These are phyloP conservation scores for Tetragnatha versicolor DNA, from an alignment of 1,140 invertebrate genomes.

Conservation along the genomic window DNA sequence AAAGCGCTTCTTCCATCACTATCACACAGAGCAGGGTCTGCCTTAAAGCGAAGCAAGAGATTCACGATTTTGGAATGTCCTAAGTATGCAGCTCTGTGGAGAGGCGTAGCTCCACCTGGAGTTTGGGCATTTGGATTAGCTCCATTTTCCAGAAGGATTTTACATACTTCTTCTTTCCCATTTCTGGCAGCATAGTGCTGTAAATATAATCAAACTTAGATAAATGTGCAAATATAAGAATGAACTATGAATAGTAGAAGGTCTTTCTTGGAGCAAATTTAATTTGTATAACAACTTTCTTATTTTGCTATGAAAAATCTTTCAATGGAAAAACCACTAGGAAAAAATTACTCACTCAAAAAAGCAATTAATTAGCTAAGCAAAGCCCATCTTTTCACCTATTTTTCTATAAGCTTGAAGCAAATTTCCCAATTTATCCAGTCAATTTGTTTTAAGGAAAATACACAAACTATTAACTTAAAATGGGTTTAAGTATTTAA, in stretches of 20 bases:
- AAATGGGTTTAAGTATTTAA: too few relatives aligned
- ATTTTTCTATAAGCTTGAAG: too few relatives aligned
- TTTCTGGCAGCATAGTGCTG: constrained; percentile 85
- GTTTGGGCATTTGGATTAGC: constrained; percentile 79
- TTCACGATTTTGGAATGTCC: constrained; percentile 72
- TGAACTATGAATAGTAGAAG: neutral
- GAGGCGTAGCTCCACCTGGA: constrained; percentile 75
- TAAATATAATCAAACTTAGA: constrained; percentile 56
- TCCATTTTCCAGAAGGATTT: constrained; percentile 72
- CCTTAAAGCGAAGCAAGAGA: constrained; percentile 72
- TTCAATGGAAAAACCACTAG: neutral
- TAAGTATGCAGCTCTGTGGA: constrained; percentile 80
- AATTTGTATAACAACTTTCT: neutral
- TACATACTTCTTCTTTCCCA: constrained; percentile 76
- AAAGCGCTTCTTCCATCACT: constrained; percentile 80
- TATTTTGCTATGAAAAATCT: neutral
- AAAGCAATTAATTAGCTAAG: too few relatives aligned
- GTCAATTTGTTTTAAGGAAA: too few relatives aligned
- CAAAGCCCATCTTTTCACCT: too few relatives aligned
- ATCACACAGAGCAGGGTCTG: constrained; percentile 73
- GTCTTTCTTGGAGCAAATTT: neutral
- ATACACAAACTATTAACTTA: too few relatives aligned
- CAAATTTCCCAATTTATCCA: too few relatives aligned
- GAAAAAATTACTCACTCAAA: too few relatives aligned
- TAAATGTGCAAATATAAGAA: neutral